These are phyloP conservation scores for Alfaro cultratus DNA, from an alignment of 2,797 vertebrate species.

Conservation along the genomic window DNA sequence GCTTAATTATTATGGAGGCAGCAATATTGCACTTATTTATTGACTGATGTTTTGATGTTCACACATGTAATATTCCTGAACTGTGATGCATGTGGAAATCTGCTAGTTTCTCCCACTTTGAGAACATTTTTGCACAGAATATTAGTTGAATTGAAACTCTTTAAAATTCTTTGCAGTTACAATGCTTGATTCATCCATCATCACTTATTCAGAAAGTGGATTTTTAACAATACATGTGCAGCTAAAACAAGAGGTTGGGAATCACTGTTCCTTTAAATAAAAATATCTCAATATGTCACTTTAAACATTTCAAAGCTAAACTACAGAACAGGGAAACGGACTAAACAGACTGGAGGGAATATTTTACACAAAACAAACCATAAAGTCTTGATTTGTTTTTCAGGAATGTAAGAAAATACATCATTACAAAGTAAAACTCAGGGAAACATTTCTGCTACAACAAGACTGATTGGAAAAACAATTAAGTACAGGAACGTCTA, in stretches of 20 bases:
- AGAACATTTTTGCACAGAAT: background rate
- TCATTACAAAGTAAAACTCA: constrained; percentile 11
- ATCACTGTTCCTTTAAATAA: background rate
- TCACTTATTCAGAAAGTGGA: background rate
- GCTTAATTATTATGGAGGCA: background rate
- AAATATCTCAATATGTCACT: constrained; percentile 34
- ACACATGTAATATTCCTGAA: too few species aligned
- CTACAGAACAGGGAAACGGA: constrained; percentile 32
- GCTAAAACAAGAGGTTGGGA: background rate
- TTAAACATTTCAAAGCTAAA: constrained; percentile 39
- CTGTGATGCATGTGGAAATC: background rate
- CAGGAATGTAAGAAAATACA: background rate
- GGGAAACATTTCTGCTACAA: background rate
- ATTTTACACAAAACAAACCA: constrained; percentile 1
- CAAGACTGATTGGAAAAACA: background rate
- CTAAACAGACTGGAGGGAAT: background rate
- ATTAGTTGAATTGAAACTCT: background rate
- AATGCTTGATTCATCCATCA: background rate
- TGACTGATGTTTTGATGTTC: background rate
- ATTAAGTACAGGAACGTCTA: background rate
- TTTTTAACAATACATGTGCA: background rate
- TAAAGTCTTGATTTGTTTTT: background rate
- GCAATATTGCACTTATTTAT: background rate
- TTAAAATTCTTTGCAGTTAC: background rate
- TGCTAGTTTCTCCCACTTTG: background rate